These are phyloP conservation scores for Heliconius ismenius DNA, from an alignment of 2,888 invertebrate genomes.

Conservation along the genomic window DNA sequence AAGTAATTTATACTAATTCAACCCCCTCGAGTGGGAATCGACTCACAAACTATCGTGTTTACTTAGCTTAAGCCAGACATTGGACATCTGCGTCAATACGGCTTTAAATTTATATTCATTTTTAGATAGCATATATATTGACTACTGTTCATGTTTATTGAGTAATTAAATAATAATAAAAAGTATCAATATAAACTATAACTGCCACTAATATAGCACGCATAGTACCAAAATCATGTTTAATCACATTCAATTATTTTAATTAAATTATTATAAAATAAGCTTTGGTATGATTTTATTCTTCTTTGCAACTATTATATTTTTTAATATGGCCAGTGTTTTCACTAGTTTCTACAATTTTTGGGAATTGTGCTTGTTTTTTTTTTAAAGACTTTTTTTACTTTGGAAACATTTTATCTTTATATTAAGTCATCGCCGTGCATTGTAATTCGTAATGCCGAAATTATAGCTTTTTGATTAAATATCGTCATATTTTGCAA, in stretches of 20 bases:
- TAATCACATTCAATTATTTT: background rate
- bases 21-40: no score
- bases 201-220: conserved; percentile 35
- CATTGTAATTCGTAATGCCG: background rate
- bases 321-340: conserved; percentile 22
- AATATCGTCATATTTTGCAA: no score
- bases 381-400: background rate
- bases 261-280: background rate
- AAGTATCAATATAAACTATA: conserved; percentile 16
- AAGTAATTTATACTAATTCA: no score
- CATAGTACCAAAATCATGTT: conserved; percentile 29
- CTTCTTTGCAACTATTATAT: conserved; percentile 1
- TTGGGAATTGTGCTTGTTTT: background rate
- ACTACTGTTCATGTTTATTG: background rate
- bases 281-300: background rate
- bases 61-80: no score
- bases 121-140: background rate
- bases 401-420: background rate
- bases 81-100: no score
- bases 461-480: no score
- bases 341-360: conserved; percentile 7
- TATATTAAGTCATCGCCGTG: conserved; percentile 8
- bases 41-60: no score
- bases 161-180: background rate
- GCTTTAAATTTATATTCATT: no score